Evolutionary conservation across 1,140 invertebrate species (phyloP), one percentile per base, ranked within the genome.

Genomic region (Bombus superbus): DNA sequence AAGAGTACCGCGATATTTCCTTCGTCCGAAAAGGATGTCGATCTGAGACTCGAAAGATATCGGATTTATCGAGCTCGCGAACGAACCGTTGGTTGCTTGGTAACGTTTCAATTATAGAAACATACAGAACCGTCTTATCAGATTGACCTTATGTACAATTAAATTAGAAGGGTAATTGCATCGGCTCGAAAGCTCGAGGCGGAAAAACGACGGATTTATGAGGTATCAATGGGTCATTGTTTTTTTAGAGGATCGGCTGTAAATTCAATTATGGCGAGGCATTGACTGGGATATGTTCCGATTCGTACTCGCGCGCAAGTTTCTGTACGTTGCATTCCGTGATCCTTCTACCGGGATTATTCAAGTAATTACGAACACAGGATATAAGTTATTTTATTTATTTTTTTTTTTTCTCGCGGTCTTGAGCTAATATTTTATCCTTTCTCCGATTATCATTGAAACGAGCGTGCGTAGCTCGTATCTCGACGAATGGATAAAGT

Each of bases 91-190:
- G 57, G 75, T 64, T 64, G 38, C 11, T 28, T 9, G 15, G 57
- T 38, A 64, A 77, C 35, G 15, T 77, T 77, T 77, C 75, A 77
- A 77, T 77, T 64, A 64, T 77, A 77, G 35, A 38, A 77, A 77
- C 75, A 42, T 25, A 32, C 42, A 64, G 75, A 77, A 13, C 38
- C 35, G 28, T 22, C 10, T 42, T 64, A 77, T 77, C 75, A 42
- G 75, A 77, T 77, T n/a, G 38, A 64, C 38, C 57, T 64, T 64
- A 42, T 13, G 75, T 42, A 42, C 57, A 42, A 77, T 77, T 64
- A 77, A 77, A 64, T 64, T 64, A 64, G 75, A 77, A 77, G 57
- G 28, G 59, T 76, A 76, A 76, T 76, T 40, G 74, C 53, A 18
- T 22, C 3, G 25, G 25, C 6, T 11, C 35, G 25, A n/a, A 40